Percentiles rank a stretch among this genome's conserved stretches.
These are phyloP conservation scores for Arnoldichthys spilopterus DNA, from an alignment of 2,797 vertebrate genomes.

Conservation along the genomic window DNA sequence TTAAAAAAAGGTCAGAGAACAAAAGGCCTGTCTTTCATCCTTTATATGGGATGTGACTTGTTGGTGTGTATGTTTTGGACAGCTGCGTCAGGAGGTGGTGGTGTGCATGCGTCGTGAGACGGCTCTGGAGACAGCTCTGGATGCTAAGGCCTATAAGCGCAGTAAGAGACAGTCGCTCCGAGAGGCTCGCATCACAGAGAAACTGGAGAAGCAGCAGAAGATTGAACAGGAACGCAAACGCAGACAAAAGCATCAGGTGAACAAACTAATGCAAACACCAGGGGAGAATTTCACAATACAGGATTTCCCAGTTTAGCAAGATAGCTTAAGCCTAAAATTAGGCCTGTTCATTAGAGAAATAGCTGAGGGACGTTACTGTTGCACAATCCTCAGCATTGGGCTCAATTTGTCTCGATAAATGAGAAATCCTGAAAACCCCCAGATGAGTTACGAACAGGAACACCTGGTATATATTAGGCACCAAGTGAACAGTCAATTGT, in stretches of 20 bases:
- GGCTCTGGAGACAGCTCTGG: conserved; percentile 85
- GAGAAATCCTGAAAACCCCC: too few relatives aligned
- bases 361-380: too few relatives aligned
- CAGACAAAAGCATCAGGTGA: conserved; percentile 87
- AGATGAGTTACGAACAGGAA: too few relatives aligned
- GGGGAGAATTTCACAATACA: neutral
- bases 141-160: conserved; percentile 88
- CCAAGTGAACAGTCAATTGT: too few relatives aligned
- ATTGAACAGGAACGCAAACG: conserved; percentile 89
- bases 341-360: neutral
- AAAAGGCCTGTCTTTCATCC: neutral
- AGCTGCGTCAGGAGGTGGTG: conserved; percentile 90
- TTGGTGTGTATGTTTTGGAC: neutral
- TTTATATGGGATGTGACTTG: neutral
- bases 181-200: conserved; percentile 88
- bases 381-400: too few relatives aligned
- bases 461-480: too few relatives aligned
- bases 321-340: neutral
- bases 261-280: neutral
- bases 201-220: conserved; percentile 92
- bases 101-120: conserved; percentile 90
- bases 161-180: conserved; percentile 87
- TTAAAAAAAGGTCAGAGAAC: neutral
- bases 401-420: too few relatives aligned
- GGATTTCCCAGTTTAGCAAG: too few relatives aligned